A percentile compares a stretch with the other conserved stretches of the same genome.
Conservation (phyloP, 2,113 vertebrate genomes). For the Pomatostomus ruficeps region DNA sequence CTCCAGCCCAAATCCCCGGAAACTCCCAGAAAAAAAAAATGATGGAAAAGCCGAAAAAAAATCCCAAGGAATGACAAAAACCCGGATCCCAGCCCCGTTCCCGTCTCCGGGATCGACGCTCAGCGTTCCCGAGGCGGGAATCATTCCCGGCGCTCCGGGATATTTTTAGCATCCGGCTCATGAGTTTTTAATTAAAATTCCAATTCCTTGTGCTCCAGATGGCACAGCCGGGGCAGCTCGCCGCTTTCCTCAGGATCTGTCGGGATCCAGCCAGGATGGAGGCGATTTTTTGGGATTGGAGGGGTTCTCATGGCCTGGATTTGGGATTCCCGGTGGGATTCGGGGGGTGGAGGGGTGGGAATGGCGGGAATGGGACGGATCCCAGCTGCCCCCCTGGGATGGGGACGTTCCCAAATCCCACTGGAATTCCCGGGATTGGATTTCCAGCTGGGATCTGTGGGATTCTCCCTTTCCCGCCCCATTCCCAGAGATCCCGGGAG, state of each 20-base stretch:
- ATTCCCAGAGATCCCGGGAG: rapidly evolving
- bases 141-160: background rate
- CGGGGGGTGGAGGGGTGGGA: background rate
- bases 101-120: background rate
- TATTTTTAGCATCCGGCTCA: slow-evolving; percentile 57
- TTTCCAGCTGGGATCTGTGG: background rate
- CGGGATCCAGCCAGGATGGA: too few relatives aligned
- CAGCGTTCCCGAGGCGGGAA: slow-evolving; percentile 11
- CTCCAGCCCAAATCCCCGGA: rapidly evolving
- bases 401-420: too few relatives aligned
- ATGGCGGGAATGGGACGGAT: background rate
- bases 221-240: background rate
- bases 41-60: background rate
- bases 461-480: rapidly evolving
- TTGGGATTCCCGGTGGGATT: background rate
- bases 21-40: background rate
- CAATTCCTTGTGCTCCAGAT: slow-evolving; percentile 56
- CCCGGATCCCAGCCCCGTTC: background rate
- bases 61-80: background rate
- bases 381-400: rapidly evolving
- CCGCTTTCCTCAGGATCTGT: background rate
- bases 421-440: too few relatives aligned
- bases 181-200: slow-evolving; percentile 67
- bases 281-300: rapidly evolving
- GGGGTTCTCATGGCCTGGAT: rapidly evolving